Evolutionary conservation across 2,888 invertebrate species (phyloP), one percentile per base, ranked within the genome.

Genomic region (Nasonia oneida): DNA sequence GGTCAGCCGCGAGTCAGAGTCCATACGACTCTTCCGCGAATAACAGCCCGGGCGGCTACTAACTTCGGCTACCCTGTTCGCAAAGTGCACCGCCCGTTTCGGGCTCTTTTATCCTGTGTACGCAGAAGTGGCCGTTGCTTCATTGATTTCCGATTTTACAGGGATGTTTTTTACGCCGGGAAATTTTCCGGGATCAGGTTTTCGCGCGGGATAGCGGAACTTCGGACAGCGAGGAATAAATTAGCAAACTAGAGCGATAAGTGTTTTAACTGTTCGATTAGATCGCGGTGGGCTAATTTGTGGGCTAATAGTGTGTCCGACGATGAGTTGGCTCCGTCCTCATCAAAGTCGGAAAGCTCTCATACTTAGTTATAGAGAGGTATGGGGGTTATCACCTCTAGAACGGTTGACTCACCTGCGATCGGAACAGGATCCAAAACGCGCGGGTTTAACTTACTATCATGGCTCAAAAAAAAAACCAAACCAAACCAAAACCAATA

Each of bases 61-160:
- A 53, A 53, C 71, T 18, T 37, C 8, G 71, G 8, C 37, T 37
- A 33, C 18, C 39, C 23, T 23, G n/a, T n/a, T 61, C 37, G 71
- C 18, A 3, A 50, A 79, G 2, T 37, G 47, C 67, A 18, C 14
- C 29, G 12, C 29, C n/a, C 39, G 4, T 77, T 29, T 71, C 50
- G 18, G 14, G 6, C 29, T 76, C 29, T 67, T 64, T n/a, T 47
- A 64, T 33, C 57, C 70, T 18, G 42, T 29, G 23, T 33, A 53
- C 33, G 2, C 42, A 6, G 6, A 57, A 57, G 57, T 57, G 57
- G n/a, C 12, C 29, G 50, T 71, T 57, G 47, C 14, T 5, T 12
- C 81, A 53, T 78, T 78, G 85, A 79, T 82, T 85, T 82, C 39
- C 85, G 78, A 85, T 82, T 85, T 77, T 14, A n/a, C 10, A 4